Base-by-base conservation (phyloP, 2,113 vertebrate genomes). In the Leptocoma aspasia region DNA sequence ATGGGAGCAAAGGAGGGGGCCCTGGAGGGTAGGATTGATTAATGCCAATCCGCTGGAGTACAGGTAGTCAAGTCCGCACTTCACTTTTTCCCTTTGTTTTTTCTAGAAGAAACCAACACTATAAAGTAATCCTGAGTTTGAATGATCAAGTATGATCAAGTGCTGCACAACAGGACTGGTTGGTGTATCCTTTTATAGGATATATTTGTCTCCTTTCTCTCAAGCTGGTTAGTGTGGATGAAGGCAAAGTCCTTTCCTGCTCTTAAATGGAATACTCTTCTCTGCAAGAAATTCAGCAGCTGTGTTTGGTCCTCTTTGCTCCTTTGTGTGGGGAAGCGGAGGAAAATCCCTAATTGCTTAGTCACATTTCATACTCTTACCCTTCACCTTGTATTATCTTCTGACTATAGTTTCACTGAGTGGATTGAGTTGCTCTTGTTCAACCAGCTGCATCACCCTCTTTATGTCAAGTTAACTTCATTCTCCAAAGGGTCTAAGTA, bases 41-140 rank as follows among this genome's bases (percentile, higher is more conserved):
- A 21, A 8, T 3, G 4, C 39, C 8, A 5, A 16, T 30, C 31
- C 10, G 2, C 61, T 44, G 5, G 11, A n/a, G 24, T 30, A 6
- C 28, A 11, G 61, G 41, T 37, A 91, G 44, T 7, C 13, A 53
- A 57, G 42, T 15, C 26, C 0, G 0, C 24, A 1, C n/a, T 35
- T 41, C 23, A 3, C 22, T 28, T 59, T n/a, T 11, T 1, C 11
- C 8, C 21, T 68, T 70, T 52, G 15, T 20, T 64, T 76, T 44
- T 75, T 70, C 54, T 54, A 24, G 49, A 37, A 13, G 15, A 63
- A 87, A n/a, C 10, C 53, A 31, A 12, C 9, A 2, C 15, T 17
- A 4, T 37, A 27, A 77, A 61, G n/a, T 10, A 33, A 33, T 63
- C 7, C 20, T 15, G 19, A 35, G 7, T 35, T 69, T 26, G 39